phyloP scores from a whole-genome alignment of 2,888 invertebrate genomes.

The Opisthograptis luteolata region DNA sequence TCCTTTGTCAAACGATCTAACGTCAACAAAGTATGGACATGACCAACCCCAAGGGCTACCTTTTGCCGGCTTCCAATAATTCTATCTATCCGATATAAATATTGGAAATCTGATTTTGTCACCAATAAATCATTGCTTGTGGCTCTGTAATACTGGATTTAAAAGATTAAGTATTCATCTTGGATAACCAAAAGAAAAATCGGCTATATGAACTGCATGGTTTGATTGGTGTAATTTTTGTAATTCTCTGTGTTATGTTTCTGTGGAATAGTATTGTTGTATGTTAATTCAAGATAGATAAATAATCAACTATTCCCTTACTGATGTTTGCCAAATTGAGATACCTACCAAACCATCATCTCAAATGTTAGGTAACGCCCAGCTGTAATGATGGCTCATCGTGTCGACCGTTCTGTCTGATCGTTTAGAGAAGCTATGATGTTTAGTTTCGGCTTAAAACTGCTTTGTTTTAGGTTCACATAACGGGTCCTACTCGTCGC shows the following conservation, averaged over 20 bases:
- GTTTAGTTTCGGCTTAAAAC: no score
- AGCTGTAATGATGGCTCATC: no score
- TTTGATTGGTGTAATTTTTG: conserved; percentile 27
- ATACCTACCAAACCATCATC: no score
- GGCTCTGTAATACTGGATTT: neutral
- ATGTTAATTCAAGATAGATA: neutral
- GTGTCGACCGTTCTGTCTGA: no score
- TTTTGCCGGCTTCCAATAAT: no score
- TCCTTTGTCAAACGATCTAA: neutral
- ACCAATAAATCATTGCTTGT: neutral
- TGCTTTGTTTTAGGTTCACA: no score
- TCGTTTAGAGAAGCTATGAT: no score
- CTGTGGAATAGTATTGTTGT: neutral
- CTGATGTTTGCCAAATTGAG: no score
- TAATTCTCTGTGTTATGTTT: neutral
- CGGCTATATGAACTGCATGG: conserved; percentile 20
- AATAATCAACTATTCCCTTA: conserved; percentile 10
- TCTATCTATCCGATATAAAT: no score
- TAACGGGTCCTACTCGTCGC: no score
- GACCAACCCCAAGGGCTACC: neutral
- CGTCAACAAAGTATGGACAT: neutral
- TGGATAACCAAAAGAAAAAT: conserved; percentile 3
- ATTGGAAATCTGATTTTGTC: neutral
- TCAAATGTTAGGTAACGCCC: no score
- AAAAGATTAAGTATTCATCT: neutral